A percentile compares a stretch with the other conserved stretches of the same genome.
phyloP scores from a whole-genome alignment of 2,888 invertebrate species.

The Dolomedes plantarius region DNA sequence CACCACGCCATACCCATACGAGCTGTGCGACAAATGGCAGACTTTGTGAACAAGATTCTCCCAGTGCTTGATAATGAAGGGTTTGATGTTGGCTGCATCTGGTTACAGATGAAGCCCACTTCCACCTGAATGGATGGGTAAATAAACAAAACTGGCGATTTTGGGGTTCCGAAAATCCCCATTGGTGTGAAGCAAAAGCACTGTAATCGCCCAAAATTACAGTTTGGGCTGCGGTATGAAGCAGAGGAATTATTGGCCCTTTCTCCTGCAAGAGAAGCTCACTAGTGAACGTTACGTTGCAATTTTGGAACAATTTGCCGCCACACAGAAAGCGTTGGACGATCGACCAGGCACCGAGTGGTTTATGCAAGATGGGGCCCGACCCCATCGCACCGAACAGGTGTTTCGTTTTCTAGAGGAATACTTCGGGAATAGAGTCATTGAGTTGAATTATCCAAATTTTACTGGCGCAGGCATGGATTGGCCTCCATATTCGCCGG shows the following conservation, averaged over 20 bases:
- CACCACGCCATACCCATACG: background rate
- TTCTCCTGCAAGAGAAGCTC: background rate
- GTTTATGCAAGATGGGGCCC: constrained; percentile 13
- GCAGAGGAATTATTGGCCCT: background rate
- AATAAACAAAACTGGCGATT: constrained; percentile 19
- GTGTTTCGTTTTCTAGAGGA: constrained; percentile 18
- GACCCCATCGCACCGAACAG: constrained; percentile 24
- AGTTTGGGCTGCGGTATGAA: background rate
- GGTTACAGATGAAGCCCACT: constrained; percentile 1
- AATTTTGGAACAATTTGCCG: background rate
- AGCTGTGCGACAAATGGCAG: background rate
- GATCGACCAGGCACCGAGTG: constrained; percentile 1
- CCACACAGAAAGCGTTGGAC: background rate
- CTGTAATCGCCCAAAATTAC: constrained; percentile 14
- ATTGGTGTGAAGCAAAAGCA: constrained; percentile 13
- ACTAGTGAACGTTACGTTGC: background rate
- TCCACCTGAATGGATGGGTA: constrained; percentile 17
- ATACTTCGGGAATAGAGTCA: background rate
- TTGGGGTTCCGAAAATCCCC: constrained; percentile 18
- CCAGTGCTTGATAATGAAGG: constrained; percentile 12
- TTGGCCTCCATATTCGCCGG: background rate
- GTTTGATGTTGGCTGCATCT: constrained; percentile 25
- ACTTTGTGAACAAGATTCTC: constrained; percentile 16
- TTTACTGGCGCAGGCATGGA: background rate
- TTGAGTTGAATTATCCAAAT: background rate